phyloP scores from a whole-genome alignment of 2,113 vertebrate genomes.

The Gymnarchus niloticus region DNA sequence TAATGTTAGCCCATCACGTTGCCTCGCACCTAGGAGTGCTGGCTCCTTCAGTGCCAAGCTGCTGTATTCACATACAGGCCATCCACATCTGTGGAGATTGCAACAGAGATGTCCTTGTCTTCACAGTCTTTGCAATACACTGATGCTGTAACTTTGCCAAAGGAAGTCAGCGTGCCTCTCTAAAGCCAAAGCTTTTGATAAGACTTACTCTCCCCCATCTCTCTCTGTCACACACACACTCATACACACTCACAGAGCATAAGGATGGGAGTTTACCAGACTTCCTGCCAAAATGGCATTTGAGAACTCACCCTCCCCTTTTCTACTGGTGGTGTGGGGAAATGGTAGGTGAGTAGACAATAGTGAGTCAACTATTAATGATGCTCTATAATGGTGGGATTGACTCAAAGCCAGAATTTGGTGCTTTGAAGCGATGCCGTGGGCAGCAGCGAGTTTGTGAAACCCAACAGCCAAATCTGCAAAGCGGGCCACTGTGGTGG shows the following conservation, averaged over 20 bases:
- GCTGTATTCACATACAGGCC: background rate
- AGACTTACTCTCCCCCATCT: background rate
- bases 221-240: background rate
- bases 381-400: background rate
- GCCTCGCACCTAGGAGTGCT: background rate
- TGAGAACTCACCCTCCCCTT: background rate
- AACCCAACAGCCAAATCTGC: background rate
- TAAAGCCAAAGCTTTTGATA: background rate
- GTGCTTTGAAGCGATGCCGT: background rate
- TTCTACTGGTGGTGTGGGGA: background rate
- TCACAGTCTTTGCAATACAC: background rate
- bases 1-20: background rate
- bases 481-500: no score
- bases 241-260: background rate
- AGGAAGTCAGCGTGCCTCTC: background rate
- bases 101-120: conserved; percentile 11
- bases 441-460: background rate
- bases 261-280: background rate
- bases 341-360: background rate
- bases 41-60: background rate
- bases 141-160: background rate
- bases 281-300: background rate
- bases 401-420: background rate
- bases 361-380: background rate
- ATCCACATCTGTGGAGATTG: background rate